Evolutionary conservation across 2,888 invertebrate genomes (phyloP), one percentile per base, ranked within the genome.

Genomic region (Plagodis dolabraria): DNA sequence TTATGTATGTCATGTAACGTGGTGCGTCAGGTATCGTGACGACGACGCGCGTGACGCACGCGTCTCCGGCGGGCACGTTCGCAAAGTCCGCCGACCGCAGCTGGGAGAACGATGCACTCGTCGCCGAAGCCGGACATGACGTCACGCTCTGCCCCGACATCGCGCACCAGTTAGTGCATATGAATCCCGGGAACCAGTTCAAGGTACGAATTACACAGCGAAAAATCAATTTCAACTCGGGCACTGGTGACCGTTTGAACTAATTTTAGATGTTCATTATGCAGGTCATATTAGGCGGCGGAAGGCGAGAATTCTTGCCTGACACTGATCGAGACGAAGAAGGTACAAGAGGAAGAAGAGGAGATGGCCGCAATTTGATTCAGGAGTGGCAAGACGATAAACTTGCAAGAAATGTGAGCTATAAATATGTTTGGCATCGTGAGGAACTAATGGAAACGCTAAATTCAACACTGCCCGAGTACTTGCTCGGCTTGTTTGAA

Each of bases 31-130:
- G 64, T 9, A 59, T 68, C 33, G 96, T 97, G 6, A 97, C 97
- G 0, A 96, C 95, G 0, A 95, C 96, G 0, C 92, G 96, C 54
- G 90, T 97, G 0, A 97, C 97, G 0, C 96, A 97, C 80, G 97
- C 96, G 0, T 96, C 96, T 5, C 96, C 96, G 0, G 94, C 95
- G 0, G 94, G 94, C 0, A 85, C 93, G 0, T 96, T 94, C 76
- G 96, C 96, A 0, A 95, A 95, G 74, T 84, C 89, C 0, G 94
- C 96, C 0, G 86, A 94, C 64, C 93, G 96, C 0, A 82, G 94
- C 65, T 96, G 96, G 94, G 96, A 96, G 82, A 93, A 89, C 70
- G 96, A 40, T 10, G 40, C 40, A 2, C 10, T 10, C 5, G 40
- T 40, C 10, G 5, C 5, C 8, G 40, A 8, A 5, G 40, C 8